Evolutionary conservation across 2,113 vertebrate genomes (phyloP).

Genomic region (Oxygymnocypris stewartii): DNA sequence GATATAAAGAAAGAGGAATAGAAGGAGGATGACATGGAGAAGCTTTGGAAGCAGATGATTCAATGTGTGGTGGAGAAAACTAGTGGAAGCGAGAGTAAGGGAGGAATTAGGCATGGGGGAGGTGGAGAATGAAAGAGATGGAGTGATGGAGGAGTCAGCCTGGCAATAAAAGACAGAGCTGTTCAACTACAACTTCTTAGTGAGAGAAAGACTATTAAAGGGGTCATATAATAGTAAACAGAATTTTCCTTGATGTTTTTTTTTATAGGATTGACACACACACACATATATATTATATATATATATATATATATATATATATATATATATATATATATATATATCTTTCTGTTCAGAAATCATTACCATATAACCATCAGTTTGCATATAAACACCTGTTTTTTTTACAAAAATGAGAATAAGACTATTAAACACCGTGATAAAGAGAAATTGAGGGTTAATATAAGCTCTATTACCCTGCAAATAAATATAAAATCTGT

Average conservation of each 20-base stretch:
- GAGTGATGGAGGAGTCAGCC: constrained; percentile 53
- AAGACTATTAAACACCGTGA: too few relatives aligned
- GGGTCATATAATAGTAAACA: not conserved
- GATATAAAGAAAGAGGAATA: constrained; percentile 58
- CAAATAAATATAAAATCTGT: not conserved
- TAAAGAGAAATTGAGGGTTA: too few relatives aligned
- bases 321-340: too few relatives aligned
- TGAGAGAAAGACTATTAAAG: not conserved
- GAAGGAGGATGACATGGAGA: constrained; percentile 62
- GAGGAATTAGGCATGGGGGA: constrained; percentile 58
- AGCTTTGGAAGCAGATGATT: constrained; percentile 44
- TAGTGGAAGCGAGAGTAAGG: constrained; percentile 6
- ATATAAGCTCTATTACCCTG: not conserved
- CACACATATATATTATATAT: too few relatives aligned
- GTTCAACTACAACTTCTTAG: not conserved
- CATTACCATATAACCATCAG: not conserved
- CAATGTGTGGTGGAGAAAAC: not conserved
- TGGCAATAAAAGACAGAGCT: constrained; percentile 68
- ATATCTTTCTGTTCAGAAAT: not conserved
- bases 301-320: too few relatives aligned
- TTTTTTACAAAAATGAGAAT: too few relatives aligned
- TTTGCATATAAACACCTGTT: not conserved
- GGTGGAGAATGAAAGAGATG: constrained; percentile 58
- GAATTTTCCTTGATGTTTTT: not conserved
- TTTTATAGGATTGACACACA: not conserved